Base-by-base conservation (phyloP, 2,888 invertebrate genomes). In the Timandra comae region DNA sequence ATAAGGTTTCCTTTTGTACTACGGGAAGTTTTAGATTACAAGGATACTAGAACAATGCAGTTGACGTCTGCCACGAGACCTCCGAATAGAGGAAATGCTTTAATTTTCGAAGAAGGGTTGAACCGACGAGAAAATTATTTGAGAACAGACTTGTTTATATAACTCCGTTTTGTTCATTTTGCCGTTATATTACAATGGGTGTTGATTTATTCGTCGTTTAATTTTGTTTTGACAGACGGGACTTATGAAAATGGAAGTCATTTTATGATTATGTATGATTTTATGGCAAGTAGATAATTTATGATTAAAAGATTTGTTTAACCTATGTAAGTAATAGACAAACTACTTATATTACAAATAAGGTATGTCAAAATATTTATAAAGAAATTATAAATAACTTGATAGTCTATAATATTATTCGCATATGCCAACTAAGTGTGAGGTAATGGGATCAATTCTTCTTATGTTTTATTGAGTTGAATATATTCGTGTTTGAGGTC, bases 31-130 rank as follows among this genome's bases (percentile, higher is more conserved):
- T 41, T 45, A 13, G 28, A 38, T 16, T 43, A 5, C 2, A 4
- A 12, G 21, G 16, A 22, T 7, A 9, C 28, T 32, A 26, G 54
- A 59, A 65, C 64, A 63, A 65, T 63, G 53, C 51, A 38, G 35
- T 39, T 62, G 65, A 56, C 57, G 61, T 65, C 57, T 56, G 54
- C 49, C 49, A 35, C n/a, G n/a, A n/a, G n/a, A n/a, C 57, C 55
- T 57, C 56, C 53, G 58, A 58, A 63, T 61, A 38, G 45, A 44
- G 35, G 41, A 46, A 50, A 56, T 56, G 56, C 31, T 34, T 41
- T 43, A 50, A 52, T 52, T 44, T 41, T 27, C 33, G 12, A 38
- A 35, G 34, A 35, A 39, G 28, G 30, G 30, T 54, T 61, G 27
- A 8, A 16, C 6, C 6, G 16, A 16, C 16, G 6, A 16, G n/a